phyloP scores from a whole-genome alignment of 92 coral and sea anemone genomes.

The Palythoa caribaeorum region DNA sequence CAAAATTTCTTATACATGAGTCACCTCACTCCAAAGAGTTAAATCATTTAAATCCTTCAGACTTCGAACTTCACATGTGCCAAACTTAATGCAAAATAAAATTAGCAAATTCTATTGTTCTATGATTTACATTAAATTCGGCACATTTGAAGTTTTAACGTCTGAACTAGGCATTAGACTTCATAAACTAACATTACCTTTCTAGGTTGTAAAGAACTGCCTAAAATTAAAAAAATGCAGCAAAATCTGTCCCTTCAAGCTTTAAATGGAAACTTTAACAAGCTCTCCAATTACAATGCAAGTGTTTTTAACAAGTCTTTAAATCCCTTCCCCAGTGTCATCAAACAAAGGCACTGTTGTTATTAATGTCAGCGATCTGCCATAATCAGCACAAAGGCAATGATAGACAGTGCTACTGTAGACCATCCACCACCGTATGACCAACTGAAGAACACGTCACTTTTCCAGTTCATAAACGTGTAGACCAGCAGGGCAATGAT shows the following conservation, averaged over 20 bases:
- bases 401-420: constrained; percentile 92
- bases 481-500: constrained; percentile 91
- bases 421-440: constrained; percentile 99
- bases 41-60: too few relatives aligned
- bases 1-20: too few relatives aligned
- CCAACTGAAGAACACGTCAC: constrained; percentile 96
- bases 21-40: too few relatives aligned
- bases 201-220: too few relatives aligned
- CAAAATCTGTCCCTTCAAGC: background rate
- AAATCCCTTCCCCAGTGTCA: background rate
- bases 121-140: too few relatives aligned
- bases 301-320: background rate
- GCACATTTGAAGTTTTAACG: too few relatives aligned
- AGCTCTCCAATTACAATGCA: background rate
- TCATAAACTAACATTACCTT: too few relatives aligned
- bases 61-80: too few relatives aligned
- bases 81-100: too few relatives aligned
- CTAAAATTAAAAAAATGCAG: too few relatives aligned
- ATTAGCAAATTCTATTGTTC: too few relatives aligned
- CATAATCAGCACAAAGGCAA: constrained; percentile 92
- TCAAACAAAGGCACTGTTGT: background rate
- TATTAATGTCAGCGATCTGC: constrained; percentile 87
- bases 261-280: background rate
- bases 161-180: too few relatives aligned
- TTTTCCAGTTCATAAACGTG: constrained; percentile 91